A percentile compares a stretch with the other conserved stretches of the same genome.
These are phyloP conservation scores for Ptychobarbus kaznakovi DNA, from an alignment of 2,797 vertebrate genomes.

Conservation along the genomic window DNA sequence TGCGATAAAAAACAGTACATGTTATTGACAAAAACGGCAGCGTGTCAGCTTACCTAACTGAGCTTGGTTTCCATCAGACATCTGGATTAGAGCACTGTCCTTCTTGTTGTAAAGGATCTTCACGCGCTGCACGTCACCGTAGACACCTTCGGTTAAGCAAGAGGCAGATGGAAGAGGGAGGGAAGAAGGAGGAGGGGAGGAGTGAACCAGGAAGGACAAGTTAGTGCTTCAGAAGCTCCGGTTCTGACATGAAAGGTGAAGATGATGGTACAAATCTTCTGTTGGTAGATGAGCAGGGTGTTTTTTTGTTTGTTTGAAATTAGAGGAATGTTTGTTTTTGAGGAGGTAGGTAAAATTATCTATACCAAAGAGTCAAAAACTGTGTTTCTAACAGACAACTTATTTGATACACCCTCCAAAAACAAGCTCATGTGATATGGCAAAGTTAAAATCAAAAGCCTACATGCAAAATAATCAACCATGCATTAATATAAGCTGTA, in stretches of 20 bases:
- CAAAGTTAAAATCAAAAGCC: conserved; percentile 78
- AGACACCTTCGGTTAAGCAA: conserved; percentile 89
- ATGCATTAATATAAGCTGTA: conserved; percentile 90
- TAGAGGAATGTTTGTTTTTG: too few species aligned
- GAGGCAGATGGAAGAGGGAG: conserved; percentile 74
- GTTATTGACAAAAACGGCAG: not conserved
- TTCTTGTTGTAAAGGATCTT: conserved; percentile 99
- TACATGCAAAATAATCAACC: conserved; percentile 90
- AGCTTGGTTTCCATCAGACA: conserved; percentile 96
- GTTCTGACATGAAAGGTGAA: conserved; percentile 78
- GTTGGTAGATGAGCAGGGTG: too few species aligned
- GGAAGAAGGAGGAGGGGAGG: conserved; percentile 70
- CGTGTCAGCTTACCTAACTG: conserved; percentile 86
- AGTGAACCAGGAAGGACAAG: conserved; percentile 77
- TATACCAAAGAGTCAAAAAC: conserved; percentile 74
- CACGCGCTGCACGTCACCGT: conserved; percentile 98
- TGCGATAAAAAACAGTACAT: not conserved
- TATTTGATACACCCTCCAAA: conserved; percentile 84
- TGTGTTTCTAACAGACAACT: conserved; percentile 82
- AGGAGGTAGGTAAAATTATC: too few species aligned
- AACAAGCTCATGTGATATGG: conserved; percentile 86
- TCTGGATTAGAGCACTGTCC: conserved; percentile 98
- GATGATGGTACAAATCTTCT: conserved; percentile 85
- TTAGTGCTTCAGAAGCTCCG: conserved; percentile 80
- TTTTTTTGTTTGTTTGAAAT: too few species aligned